These are phyloP conservation scores for Lipotes vexillifer DNA, from an alignment of 2,113 vertebrate species.

Conservation along the genomic window DNA sequence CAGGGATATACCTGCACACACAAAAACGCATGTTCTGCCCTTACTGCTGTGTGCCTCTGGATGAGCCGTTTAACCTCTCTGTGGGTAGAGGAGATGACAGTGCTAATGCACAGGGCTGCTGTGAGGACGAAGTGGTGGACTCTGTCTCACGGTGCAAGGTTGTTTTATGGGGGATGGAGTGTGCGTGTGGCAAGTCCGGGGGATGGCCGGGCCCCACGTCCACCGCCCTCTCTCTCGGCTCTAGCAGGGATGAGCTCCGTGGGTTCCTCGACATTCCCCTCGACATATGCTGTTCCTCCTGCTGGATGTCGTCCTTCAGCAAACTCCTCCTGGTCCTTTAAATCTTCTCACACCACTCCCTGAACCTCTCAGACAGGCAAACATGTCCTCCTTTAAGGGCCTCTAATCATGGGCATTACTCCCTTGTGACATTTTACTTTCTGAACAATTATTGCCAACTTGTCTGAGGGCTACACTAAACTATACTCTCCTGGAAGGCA, in stretches of 20 bases:
- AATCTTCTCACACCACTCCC: not conserved
- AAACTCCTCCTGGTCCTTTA: not conserved
- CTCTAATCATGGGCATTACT: no score
- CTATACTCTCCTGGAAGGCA: not conserved
- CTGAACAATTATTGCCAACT: not conserved
- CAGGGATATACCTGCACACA: fast-evolving
- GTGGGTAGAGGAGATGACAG: fast-evolving
- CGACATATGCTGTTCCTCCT: not conserved
- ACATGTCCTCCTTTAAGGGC: not conserved
- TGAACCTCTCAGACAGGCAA: no score
- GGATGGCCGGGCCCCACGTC: fast-evolving
- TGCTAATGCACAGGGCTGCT: fast-evolving
- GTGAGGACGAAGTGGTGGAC: not conserved
- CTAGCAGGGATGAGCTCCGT: not conserved
- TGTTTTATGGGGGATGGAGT: not conserved
- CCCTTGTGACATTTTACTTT: not conserved
- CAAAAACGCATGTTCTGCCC: fast-evolving
- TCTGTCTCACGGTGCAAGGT: not conserved
- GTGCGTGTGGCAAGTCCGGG: fast-evolving
- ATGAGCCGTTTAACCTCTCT: no score
- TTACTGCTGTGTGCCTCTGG: not conserved
- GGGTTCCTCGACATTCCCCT: no score
- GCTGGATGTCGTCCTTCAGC: not conserved
- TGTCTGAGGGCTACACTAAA: not conserved
- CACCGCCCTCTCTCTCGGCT: no score